Evolutionary conservation across 2,797 vertebrate genomes (phyloP), one percentile per base, ranked within the genome.

Genomic region (Pipistrellus nathusii): DNA sequence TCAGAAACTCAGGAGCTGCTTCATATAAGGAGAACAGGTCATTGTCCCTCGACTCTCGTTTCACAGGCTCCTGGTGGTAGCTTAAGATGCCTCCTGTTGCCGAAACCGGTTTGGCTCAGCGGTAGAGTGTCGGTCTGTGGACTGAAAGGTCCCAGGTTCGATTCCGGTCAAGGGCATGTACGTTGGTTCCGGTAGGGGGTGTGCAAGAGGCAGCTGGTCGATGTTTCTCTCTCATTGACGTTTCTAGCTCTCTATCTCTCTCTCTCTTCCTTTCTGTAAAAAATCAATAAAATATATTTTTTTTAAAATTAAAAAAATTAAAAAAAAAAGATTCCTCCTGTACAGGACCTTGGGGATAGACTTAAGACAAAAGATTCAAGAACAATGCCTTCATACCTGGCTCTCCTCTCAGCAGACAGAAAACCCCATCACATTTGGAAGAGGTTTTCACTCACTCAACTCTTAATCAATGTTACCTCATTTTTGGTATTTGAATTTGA

Each of bases 401-500:
- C 57, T 69, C 44, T 75, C n/a, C 35, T 57, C 21, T 4, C 3
- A 32, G n/a, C 7, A 12, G 44, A 51, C 27, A 87, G 51, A 64
- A 92, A 88, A n/a, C 21, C 9, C 17, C 27, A 11, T 27, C 78
- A 57, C 3, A 11, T 27, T 77, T 41, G 13, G 7, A 35, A 93
- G 76, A 94, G 6, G 14, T 57, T 68, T 85, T 23, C 68, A 66
- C 75, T 35, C 23, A 13, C 30, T 69, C 25, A 30, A 30, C 15
- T 55, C 21, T 93, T 85, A 30, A 41, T 71, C 84, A 38, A 38
- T 10, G 5, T 73, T 25, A 66, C 14, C 20, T 91, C 71, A 2
- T 83, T 93, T 62, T 35, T 83, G 1, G 55, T 80, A 62, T 35
- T 44, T 81, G 51, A 82, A 71, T 90, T 75, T 66, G 25, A 93